Evolutionary conservation across 2,888 invertebrate genomes (phyloP).

Genomic region (Gnatocerus cornutus): DNA sequence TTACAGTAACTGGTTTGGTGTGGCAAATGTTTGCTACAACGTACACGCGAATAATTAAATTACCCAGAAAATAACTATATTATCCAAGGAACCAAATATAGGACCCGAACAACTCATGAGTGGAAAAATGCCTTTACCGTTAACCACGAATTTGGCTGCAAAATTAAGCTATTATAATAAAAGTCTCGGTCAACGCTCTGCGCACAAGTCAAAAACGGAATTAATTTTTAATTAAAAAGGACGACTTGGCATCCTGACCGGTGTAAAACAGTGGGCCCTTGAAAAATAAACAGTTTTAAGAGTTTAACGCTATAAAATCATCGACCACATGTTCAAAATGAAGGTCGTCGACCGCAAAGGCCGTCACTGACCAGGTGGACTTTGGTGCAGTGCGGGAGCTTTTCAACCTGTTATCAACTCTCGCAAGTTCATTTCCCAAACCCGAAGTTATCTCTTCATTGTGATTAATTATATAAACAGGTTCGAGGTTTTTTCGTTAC

Average conservation of each 20-base stretch:
- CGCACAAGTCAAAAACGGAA: slow-evolving; percentile 8
- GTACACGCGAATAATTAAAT: slow-evolving; percentile 23
- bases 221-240: slow-evolving; percentile 27
- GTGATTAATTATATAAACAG: slow-evolving; percentile 13
- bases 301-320: slow-evolving; percentile 51
- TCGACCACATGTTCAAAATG: slow-evolving; percentile 53
- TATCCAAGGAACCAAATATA: slow-evolving; percentile 15
- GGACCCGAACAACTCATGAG: neutral
- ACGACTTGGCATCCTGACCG: too few species aligned
- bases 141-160: slow-evolving; percentile 20
- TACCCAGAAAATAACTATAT: slow-evolving; percentile 17
- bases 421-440: slow-evolving; percentile 21
- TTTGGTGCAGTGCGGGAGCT: slow-evolving; percentile 25
- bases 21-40: slow-evolving; percentile 13
- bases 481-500: slow-evolving; percentile 11
- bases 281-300: slow-evolving; percentile 48
- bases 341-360: slow-evolving; percentile 51
- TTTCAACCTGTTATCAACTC: slow-evolving; percentile 23
- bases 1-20: neutral
- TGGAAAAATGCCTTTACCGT: slow-evolving; percentile 28
- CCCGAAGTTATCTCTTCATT: slow-evolving; percentile 13
- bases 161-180: slow-evolving; percentile 20
- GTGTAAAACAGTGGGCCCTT: slow-evolving; percentile 20
- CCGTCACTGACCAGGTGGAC: slow-evolving; percentile 47
- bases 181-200: slow-evolving; percentile 21